These are phyloP conservation scores for Eriosoma lanigerum DNA, from an alignment of 1,140 invertebrate species.

Conservation along the genomic window DNA sequence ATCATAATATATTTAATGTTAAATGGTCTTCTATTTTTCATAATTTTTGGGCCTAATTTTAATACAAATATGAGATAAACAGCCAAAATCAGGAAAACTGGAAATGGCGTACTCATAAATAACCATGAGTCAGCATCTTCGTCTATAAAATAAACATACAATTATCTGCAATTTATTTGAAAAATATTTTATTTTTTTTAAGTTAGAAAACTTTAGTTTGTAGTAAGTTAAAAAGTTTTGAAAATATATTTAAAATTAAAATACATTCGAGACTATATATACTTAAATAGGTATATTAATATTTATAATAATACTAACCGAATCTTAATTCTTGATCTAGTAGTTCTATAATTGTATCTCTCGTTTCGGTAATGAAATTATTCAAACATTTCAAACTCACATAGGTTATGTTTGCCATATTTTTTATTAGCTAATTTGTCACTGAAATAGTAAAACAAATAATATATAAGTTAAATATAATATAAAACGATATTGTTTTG, in stretches of 20 bases:
- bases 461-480: too few relatives aligned
- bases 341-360: not conserved
- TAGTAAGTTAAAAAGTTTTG: too few relatives aligned
- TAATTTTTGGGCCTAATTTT: constrained; percentile 62
- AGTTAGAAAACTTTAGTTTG: too few relatives aligned
- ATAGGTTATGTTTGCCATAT: not conserved
- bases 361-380: constrained; percentile 21
- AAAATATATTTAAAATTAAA: not conserved
- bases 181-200: not conserved
- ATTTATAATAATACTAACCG: constrained; percentile 17
- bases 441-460: not conserved
- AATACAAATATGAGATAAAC: constrained; percentile 61
- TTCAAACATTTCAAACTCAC: constrained; percentile 2
- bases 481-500: too few relatives aligned
- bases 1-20: constrained; percentile 63
- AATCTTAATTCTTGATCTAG: constrained; percentile 43
- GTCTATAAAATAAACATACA: constrained; percentile 59
- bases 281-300: not conserved
- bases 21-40: constrained; percentile 65
- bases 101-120: constrained; percentile 66
- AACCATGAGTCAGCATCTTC: constrained; percentile 65
- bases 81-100: constrained; percentile 61
- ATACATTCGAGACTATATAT: not conserved
- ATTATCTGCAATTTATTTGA: not conserved
- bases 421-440: not conserved